phyloP scores from a whole-genome alignment of 2,888 invertebrate species.

The Platerodrilus igneus region DNA sequence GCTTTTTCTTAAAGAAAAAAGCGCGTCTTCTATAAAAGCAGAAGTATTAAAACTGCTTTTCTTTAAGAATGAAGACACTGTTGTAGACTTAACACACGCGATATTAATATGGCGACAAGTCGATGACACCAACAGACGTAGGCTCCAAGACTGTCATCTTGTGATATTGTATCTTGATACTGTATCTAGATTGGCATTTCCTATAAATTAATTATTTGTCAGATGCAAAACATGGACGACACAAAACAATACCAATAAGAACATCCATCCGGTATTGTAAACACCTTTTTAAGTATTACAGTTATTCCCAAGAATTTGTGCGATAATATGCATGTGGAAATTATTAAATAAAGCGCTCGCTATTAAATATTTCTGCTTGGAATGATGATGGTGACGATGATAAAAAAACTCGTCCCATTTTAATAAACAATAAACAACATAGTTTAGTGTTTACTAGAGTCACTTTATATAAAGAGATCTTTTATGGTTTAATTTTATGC shows the following conservation, averaged over 20 bases:
- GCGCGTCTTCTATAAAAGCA: slow-evolving; percentile 39
- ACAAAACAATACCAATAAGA: too few relatives aligned
- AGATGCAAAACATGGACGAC: slow-evolving; percentile 42
- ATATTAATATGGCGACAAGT: slow-evolving; percentile 48
- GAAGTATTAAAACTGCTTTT: slow-evolving; percentile 41
- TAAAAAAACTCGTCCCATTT: slow-evolving; percentile 14
- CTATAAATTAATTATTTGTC: slow-evolving; percentile 44
- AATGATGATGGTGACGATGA: too few relatives aligned
- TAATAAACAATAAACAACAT: slow-evolving; percentile 21
- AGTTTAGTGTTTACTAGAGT: slow-evolving; percentile 21
- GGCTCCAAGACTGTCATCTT: slow-evolving; percentile 43
- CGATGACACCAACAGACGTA: slow-evolving; percentile 46
- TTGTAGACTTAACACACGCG: slow-evolving; percentile 41
- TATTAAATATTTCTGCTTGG: too few relatives aligned
- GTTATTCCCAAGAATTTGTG: slow-evolving; percentile 45
- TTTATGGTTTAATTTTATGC: slow-evolving; percentile 19
- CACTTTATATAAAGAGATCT: slow-evolving; percentile 14
- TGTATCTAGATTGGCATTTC: slow-evolving; percentile 45
- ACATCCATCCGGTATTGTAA: too few relatives aligned
- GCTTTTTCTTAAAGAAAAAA: slow-evolving; percentile 36
- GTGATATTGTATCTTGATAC: slow-evolving; percentile 46
- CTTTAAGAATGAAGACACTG: slow-evolving; percentile 42
- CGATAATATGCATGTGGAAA: too few relatives aligned
- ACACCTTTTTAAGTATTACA: slow-evolving; percentile 44
- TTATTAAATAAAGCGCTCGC: too few relatives aligned